A percentile compares a stretch with the other conserved stretches of the same genome.
phyloP scores from a whole-genome alignment of 2,113 vertebrate genomes.

The cattle (Bos taurus) region DNA sequence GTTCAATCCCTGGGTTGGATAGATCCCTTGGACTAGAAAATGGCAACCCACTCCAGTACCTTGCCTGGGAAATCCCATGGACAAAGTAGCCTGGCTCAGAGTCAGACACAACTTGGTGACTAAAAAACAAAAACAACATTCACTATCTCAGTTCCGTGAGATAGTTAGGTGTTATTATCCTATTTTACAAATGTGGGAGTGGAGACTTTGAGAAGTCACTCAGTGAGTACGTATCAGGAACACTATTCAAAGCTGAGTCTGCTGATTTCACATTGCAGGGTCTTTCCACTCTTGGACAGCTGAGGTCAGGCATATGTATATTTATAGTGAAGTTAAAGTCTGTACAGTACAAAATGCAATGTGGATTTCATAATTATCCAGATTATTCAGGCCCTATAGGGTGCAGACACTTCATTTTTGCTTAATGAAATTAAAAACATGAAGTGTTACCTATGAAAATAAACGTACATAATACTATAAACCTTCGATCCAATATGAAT shows the following conservation, averaged over 20 bases:
- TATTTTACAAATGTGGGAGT: background rate
- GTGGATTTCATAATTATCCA: background rate
- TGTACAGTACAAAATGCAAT: background rate
- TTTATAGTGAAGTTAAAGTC: background rate
- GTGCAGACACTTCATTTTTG: background rate
- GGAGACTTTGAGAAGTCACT: background rate
- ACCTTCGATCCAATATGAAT: background rate
- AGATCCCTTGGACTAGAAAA: background rate
- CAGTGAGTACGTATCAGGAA: background rate
- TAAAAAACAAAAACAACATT: background rate
- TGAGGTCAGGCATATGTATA: background rate
- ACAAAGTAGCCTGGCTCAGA: background rate
- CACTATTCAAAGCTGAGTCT: background rate
- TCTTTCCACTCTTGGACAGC: background rate
- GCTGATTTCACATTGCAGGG: background rate
- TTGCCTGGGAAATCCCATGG: background rate
- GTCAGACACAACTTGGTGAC: background rate
- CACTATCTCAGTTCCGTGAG: background rate
- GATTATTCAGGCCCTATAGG: background rate
- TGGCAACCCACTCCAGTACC: background rate
- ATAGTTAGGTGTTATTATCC: background rate
- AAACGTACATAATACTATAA: background rate
- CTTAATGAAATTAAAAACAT: conserved; percentile 18
- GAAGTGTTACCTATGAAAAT: background rate
- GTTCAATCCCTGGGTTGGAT: background rate